Base-by-base conservation (phyloP, 2,797 vertebrate genomes). In the Scolopax bukidnonensis region DNA sequence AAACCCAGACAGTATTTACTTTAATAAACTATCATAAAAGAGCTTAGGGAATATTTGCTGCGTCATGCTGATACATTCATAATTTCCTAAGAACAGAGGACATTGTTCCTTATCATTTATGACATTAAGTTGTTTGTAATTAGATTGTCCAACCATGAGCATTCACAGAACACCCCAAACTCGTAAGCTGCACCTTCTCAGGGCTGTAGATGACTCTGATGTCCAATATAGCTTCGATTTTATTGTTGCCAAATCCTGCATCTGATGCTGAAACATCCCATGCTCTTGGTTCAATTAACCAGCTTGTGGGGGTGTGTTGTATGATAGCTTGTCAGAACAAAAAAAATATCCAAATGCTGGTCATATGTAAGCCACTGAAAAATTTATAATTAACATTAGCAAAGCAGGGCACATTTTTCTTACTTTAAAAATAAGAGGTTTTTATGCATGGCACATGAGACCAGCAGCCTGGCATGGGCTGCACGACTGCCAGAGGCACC, bases 121-220 rank as follows among this genome's bases (percentile, higher is more conserved):
- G 93, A 63, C 88, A 77, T 32, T 74, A 84, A 94, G 79, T 77
- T 83, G 18, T 68, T 80, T 45, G 36, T 64, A 84, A 94, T 41
- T 75, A 80, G 63, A 88, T 74, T 91, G 56, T 81, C 79, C 57
- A 48, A 4, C 36, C 33, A 8, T 10, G 9, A 68, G 59, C 85
- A 88, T 30, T 79, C 86, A 64, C 13, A 86, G 83, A 91, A 81
- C 69, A 61, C 50, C 69, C 82, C 77, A 33, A 85, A 67, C 64
- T 15, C 92, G 51, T 11, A 16, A 43, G 25, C 48, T 78, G 71
- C 87, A 76, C 53, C 53, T 96, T 36, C 76, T 45, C 64, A 70
- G 57, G 88, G 43, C 70, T 53, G 77, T 1, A 57, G 27, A 68
- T 32, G 73, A 77, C 48, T 53, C 8, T 13, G 0, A 20, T 41